Evolutionary conservation across 1,140 invertebrate genomes (phyloP).

Genomic region (Platyscapa corneri): DNA sequence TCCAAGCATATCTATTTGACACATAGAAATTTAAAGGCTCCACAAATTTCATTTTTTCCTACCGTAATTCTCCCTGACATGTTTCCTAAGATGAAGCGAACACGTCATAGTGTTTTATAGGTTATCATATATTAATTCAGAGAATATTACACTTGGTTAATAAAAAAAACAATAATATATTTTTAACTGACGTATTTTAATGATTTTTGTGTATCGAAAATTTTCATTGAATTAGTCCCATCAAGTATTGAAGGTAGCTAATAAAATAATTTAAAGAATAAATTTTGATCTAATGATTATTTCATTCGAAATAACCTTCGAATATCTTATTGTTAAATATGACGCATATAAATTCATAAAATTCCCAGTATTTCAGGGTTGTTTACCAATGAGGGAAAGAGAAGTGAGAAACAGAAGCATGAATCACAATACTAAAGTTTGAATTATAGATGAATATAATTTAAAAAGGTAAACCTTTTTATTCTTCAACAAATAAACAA

Average conservation of each 20-base stretch:
- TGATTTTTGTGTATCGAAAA: no score
- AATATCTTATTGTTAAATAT: conserved; percentile 5
- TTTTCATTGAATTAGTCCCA: neutral
- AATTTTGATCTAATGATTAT: neutral
- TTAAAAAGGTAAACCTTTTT: neutral
- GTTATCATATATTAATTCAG: no score
- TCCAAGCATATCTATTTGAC: no score
- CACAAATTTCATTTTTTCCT: no score
- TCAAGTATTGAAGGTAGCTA: neutral
- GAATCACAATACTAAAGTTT: neutral
- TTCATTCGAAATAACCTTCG: neutral
- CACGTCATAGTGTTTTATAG: no score
- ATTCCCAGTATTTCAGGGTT: conserved; percentile 7
- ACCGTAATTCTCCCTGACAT: no score
- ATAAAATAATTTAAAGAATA: conserved; percentile 5
- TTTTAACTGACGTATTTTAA: no score
- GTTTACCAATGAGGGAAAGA: conserved; percentile 7
- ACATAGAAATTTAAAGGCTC: no score
- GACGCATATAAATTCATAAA: conserved; percentile 1
- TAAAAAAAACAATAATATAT: no score
- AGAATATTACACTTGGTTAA: no score
- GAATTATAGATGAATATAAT: neutral
- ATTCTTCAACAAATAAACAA: neutral
- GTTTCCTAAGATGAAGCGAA: no score
- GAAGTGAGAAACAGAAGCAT: neutral